Evolutionary conservation across 1,140 invertebrate genomes (phyloP).

Genomic region (Odontomachus brunneus): DNA sequence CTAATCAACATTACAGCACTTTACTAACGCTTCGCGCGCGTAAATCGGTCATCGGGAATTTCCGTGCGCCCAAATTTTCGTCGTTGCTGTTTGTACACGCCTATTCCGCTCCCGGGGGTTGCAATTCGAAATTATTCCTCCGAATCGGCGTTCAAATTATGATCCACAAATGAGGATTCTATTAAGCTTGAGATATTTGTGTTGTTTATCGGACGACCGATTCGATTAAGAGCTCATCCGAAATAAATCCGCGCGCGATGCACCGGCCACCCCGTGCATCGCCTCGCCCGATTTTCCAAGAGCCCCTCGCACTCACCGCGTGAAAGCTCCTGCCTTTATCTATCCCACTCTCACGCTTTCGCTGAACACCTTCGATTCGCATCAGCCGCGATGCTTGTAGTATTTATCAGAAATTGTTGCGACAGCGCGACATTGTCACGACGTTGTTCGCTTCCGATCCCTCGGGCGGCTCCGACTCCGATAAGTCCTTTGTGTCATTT

Average conservation of each 20-base stretch:
- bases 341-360: slow-evolving; percentile 35
- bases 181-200: background rate
- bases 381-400: slow-evolving; percentile 39
- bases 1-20: slow-evolving; percentile 64
- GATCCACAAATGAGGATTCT: background rate
- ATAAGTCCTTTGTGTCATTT: slow-evolving; percentile 9
- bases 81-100: slow-evolving; percentile 11
- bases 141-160: background rate
- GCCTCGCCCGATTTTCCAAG: slow-evolving; percentile 24
- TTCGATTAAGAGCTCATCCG: background rate
- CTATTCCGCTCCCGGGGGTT: background rate
- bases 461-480: slow-evolving; percentile 20
- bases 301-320: slow-evolving; percentile 30
- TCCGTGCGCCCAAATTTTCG: slow-evolving; percentile 34
- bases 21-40: slow-evolving; percentile 23
- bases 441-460: background rate
- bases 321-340: slow-evolving; percentile 49
- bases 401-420: slow-evolving; percentile 52
- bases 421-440: slow-evolving; percentile 32
- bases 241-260: slow-evolving; percentile 7
- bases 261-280: no score
- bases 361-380: slow-evolving; percentile 19
- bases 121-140: background rate
- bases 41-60: slow-evolving; percentile 23
- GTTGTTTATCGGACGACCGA: background rate